Conservation (phyloP, 2,113 vertebrate species). For the Pantherophis guttatus region DNA sequence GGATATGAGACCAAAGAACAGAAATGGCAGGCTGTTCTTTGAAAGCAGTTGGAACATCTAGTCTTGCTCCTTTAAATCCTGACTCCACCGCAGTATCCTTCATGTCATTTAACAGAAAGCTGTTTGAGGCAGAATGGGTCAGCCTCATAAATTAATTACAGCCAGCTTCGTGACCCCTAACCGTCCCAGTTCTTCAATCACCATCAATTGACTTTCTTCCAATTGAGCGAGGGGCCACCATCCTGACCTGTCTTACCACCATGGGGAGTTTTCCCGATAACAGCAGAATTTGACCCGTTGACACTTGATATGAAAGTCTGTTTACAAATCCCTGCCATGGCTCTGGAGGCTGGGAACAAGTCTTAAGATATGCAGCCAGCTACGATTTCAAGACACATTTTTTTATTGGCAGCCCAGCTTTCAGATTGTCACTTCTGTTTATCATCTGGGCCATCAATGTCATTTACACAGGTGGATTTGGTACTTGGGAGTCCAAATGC, state of each 20-base stretch:
- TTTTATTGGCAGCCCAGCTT: neutral
- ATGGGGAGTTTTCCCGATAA: neutral
- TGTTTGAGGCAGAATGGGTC: slow-evolving; percentile 25
- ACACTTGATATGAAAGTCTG: slow-evolving; percentile 1
- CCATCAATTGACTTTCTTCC: slow-evolving; percentile 34
- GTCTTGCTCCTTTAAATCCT: neutral
- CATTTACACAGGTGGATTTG: neutral
- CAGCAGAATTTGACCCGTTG: neutral
- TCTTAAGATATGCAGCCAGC: neutral
- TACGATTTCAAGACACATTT: neutral
- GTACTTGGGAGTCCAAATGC: neutral
- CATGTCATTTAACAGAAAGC: slow-evolving; percentile 28
- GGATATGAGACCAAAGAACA: slow-evolving; percentile 11
- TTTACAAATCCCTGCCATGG: neutral
- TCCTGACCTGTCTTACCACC: neutral
- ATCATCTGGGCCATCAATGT: neutral
- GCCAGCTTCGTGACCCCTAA: slow-evolving; percentile 42
- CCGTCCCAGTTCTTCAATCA: slow-evolving; percentile 32
- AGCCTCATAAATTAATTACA: slow-evolving; percentile 48
- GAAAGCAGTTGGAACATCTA: neutral
- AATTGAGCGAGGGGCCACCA: slow-evolving; percentile 18
- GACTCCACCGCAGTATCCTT: slow-evolving; percentile 17
- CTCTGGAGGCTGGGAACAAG: neutral
- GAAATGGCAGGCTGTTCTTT: neutral
- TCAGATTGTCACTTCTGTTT: neutral